Evolutionary conservation across 2,113 vertebrate genomes (phyloP).

Genomic region (Fukomys damarensis): DNA sequence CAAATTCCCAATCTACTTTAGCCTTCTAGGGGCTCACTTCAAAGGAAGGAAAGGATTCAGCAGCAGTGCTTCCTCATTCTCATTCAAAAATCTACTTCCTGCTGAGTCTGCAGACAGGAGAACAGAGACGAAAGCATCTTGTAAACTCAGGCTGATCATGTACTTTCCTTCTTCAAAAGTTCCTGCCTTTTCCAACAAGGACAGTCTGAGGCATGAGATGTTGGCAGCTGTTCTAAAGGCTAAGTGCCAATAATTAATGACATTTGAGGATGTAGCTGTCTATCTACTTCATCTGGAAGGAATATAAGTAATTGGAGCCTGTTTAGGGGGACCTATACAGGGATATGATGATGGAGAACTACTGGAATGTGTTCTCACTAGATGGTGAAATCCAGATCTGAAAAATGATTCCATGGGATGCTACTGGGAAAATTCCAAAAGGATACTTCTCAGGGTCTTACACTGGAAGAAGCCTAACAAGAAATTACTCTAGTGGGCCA

Average conservation of each 20-base stretch:
- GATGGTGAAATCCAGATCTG: slow-evolving; percentile 77
- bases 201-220: slow-evolving; percentile 66
- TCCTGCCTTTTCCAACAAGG: slow-evolving; percentile 59
- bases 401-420: slow-evolving; percentile 58
- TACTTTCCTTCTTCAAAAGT: slow-evolving; percentile 72
- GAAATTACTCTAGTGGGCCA: too few species aligned
- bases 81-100: not conserved
- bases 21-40: not conserved
- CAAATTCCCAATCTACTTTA: not conserved
- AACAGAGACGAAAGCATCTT: not conserved
- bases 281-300: slow-evolving; percentile 80
- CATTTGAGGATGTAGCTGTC: slow-evolving; percentile 81
- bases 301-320: slow-evolving; percentile 78
- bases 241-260: slow-evolving; percentile 76
- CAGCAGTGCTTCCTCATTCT: slow-evolving; percentile 52
- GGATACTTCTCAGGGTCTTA: slow-evolving; percentile 76
- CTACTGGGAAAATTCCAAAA: slow-evolving; percentile 67
- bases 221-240: slow-evolving; percentile 76
- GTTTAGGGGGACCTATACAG: slow-evolving; percentile 76
- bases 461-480: slow-evolving; percentile 70
- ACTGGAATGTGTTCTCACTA: slow-evolving; percentile 72
- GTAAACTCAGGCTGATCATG: slow-evolving; percentile 71
- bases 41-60: slow-evolving; percentile 34
- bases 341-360: slow-evolving; percentile 82
- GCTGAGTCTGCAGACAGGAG: not conserved